Base-by-base conservation (phyloP, 2,888 invertebrate species). In the Apoda limacodes region DNA sequence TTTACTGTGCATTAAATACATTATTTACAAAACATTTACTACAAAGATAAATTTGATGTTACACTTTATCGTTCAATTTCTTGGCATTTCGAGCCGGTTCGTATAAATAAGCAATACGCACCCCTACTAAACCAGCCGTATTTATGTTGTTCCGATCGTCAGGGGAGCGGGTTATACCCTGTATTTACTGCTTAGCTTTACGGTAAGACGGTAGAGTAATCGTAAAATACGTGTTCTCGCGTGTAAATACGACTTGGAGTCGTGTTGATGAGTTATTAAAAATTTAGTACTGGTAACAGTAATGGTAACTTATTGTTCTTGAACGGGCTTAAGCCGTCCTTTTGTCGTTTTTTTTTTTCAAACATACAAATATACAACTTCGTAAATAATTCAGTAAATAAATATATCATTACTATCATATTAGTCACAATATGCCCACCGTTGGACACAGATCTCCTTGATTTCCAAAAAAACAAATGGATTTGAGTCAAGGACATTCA, bases 141-240 rank as follows among this genome's bases (percentile, higher is more conserved):
- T 55, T 50, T 52, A 54, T 45, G 48, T 39, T 22, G 33, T 17
- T 20, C 35, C 28, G 34, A 41, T 29, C 42, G 33, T 7, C 5
- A 17, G 7, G 17, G 17, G 17, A 7, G 5, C 17, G 5, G 17
- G 7, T 17, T 5, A 5, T 17, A 17, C 17, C 34, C 42, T 47
- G 41, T 53, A 50, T 53, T 51, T 49, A 52, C 45, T 37, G 36
- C 41, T 42, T 30, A 36, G 34, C 20, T 25, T 31, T 21, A 30
- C 34, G 22, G 9, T 25, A 31, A 21, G 13, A 22, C 29, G 22
- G 10, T 14, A 9, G 9, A 9, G 10, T 22, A 21, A 22, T 19
- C 32, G 30, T 37, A 43, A 40, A 43, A 35, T 35, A 28, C 15
- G 36, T 31, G n/a, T n/a, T n/a, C n/a, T 33, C 24, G 17, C 10